A percentile compares a stretch with the other conserved stretches of the same genome.
Conservation (phyloP, 2,797 vertebrate species). For the Sparidentex hasta region DNA sequence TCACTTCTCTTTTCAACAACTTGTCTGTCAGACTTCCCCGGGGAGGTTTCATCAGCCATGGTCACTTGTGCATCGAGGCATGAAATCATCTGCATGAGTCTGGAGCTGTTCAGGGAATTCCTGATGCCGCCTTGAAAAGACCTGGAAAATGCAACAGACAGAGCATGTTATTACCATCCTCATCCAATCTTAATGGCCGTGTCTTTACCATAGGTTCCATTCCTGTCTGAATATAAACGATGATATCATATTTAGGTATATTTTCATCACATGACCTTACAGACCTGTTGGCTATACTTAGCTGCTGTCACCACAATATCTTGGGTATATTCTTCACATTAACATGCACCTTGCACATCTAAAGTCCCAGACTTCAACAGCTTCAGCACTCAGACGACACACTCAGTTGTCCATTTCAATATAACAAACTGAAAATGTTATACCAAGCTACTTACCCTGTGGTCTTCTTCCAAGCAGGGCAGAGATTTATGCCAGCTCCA, state of each 20-base stretch:
- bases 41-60: conserved; percentile 63
- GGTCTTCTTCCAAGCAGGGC: conserved; percentile 13
- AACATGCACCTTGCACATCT: conserved; percentile 1
- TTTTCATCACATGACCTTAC: background rate
- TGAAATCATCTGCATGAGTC: conserved; percentile 23
- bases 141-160: conserved; percentile 15
- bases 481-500: conserved; percentile 33
- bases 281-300: background rate
- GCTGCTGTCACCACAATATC: background rate
- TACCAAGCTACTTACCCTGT: conserved; percentile 40
- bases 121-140: conserved; percentile 6
- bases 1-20: conserved; percentile 58
- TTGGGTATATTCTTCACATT: background rate
- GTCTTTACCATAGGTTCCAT: background rate
- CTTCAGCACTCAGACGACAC: background rate
- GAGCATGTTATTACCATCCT: background rate
- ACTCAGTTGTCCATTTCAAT: background rate
- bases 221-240: background rate
- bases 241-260: background rate
- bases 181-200: background rate
- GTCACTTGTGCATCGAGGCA: conserved; percentile 6
- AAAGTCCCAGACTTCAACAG: background rate
- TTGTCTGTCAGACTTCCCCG: conserved; percentile 42
- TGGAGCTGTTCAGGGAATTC: conserved; percentile 19
- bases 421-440: conserved; percentile 16